phyloP scores from a whole-genome alignment of 1,140 invertebrate genomes.

The Arion vulgaris region DNA sequence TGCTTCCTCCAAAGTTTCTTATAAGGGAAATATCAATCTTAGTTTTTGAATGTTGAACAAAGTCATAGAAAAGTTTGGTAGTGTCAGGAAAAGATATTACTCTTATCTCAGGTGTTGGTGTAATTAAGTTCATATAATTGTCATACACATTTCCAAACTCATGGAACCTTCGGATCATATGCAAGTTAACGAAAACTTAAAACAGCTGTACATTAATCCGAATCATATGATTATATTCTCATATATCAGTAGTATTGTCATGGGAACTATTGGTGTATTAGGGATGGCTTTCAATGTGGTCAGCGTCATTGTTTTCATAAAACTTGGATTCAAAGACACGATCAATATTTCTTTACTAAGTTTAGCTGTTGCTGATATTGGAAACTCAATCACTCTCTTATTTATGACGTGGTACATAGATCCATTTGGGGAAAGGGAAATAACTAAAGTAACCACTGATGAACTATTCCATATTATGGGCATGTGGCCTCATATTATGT shows the following conservation, averaged over 20 bases:
- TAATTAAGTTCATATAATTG: no score
- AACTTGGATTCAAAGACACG: neutral
- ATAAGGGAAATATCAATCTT: no score
- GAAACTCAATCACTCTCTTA: neutral
- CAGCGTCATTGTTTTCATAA: neutral
- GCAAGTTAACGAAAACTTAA: no score
- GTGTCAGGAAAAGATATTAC: no score
- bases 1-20: no score
- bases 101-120: no score
- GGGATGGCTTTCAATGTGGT: neutral
- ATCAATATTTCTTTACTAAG: neutral
- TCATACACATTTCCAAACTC: no score
- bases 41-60: no score
- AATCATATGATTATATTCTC: no score
- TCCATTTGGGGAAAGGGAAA: neutral
- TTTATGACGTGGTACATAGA: neutral
- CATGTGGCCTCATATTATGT: conserved; percentile 1
- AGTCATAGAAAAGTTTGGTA: no score
- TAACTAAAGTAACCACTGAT: neutral
- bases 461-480: neutral
- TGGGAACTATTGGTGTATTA: neutral
- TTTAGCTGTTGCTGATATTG: neutral
- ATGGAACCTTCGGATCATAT: no score
- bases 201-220: no score
- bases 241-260: neutral